phyloP scores from a whole-genome alignment of 2,113 vertebrate species.

The Cheilinus undulatus region DNA sequence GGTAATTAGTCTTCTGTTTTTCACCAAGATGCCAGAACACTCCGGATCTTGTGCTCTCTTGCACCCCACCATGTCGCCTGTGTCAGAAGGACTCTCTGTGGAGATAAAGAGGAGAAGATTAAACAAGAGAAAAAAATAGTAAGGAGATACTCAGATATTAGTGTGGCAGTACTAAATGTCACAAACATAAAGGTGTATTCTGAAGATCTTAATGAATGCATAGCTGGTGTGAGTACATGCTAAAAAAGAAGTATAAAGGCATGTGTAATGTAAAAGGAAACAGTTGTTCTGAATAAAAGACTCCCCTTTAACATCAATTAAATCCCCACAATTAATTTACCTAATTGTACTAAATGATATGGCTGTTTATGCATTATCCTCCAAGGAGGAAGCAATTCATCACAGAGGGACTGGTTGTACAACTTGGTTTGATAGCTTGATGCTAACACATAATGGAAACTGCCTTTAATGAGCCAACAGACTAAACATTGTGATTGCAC shows the following conservation, averaged over 20 bases:
- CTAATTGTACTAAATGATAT: conserved; percentile 67
- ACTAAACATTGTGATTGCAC: too few relatives aligned
- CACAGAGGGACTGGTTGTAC: too few relatives aligned
- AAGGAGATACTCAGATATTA: conserved; percentile 4
- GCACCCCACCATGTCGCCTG: conserved; percentile 20
- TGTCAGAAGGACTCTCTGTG: conserved; percentile 1
- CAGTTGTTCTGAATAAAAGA: conserved; percentile 31
- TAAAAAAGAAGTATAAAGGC: background rate
- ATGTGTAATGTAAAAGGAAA: conserved; percentile 15
- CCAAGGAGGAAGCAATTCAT: too few relatives aligned
- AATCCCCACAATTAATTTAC: conserved; percentile 57
- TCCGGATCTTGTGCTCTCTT: conserved; percentile 38
- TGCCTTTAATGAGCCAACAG: too few relatives aligned
- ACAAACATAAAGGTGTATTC: background rate
- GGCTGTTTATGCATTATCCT: too few relatives aligned
- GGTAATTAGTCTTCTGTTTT: conserved; percentile 90
- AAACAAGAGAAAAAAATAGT: background rate
- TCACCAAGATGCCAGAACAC: conserved; percentile 63
- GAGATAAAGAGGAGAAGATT: conserved; percentile 1
- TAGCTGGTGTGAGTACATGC: background rate
- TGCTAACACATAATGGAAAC: too few relatives aligned
- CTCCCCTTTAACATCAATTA: conserved; percentile 31
- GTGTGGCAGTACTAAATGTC: conserved; percentile 11
- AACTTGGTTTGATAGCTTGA: too few relatives aligned
- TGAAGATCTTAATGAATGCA: background rate